phyloP scores from a whole-genome alignment of 2,113 vertebrate species.

The Orycteropus afer region DNA sequence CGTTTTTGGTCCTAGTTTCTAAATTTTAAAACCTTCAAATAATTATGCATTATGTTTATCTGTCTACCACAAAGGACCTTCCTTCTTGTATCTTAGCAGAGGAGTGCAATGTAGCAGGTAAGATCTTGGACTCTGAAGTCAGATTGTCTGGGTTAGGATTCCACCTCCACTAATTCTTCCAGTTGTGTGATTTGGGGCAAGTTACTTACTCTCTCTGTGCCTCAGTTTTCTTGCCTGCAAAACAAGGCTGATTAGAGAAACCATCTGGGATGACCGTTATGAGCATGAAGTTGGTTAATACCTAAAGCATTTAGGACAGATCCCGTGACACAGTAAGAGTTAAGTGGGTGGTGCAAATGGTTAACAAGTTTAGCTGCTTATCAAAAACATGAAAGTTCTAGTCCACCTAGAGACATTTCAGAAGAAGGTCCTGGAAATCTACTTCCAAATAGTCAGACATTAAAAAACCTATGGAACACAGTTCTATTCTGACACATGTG shows the following conservation, averaged over 20 bases:
- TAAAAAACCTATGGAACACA: neutral
- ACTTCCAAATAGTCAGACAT: neutral
- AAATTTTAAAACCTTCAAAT: neutral
- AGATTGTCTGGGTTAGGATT: fast-evolving
- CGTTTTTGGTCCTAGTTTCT: neutral
- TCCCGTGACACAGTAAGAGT: fast-evolving
- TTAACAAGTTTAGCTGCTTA: neutral
- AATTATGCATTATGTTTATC: neutral
- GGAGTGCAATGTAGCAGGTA: fast-evolving
- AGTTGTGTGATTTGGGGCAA: neutral
- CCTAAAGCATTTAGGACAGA: no score
- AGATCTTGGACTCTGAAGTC: neutral
- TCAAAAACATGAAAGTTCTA: neutral
- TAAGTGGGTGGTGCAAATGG: neutral
- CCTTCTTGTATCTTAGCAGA: neutral
- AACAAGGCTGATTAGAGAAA: neutral
- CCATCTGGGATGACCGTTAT: no score
- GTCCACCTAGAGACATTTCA: neutral
- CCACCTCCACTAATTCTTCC: no score
- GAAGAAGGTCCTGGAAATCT: neutral
- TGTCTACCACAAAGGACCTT: no score
- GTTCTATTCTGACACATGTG: neutral
- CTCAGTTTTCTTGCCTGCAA: fast-evolving
- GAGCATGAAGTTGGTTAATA: neutral
- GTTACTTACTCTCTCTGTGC: neutral